Evolutionary conservation across 2,797 vertebrate genomes (phyloP).

Genomic region (Vultur gryphus): DNA sequence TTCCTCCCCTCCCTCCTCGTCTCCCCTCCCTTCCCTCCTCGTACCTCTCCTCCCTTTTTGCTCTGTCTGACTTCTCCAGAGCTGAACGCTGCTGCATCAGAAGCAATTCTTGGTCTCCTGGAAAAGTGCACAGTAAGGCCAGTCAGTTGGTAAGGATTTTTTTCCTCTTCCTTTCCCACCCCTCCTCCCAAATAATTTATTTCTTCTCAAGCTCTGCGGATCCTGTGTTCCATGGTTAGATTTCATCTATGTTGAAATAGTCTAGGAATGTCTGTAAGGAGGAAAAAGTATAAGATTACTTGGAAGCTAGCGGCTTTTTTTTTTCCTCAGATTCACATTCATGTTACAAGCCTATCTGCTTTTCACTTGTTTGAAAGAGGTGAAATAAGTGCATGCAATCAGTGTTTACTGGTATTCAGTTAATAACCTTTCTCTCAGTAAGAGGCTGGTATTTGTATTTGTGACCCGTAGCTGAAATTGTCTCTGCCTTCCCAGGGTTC

Average conservation of each 20-base stretch:
- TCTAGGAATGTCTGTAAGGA: neutral
- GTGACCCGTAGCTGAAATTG: neutral
- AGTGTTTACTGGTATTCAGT: neutral
- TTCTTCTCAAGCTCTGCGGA: neutral
- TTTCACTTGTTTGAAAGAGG: neutral
- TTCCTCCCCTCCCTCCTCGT: neutral
- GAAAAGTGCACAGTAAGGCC: slow-evolving; percentile 49
- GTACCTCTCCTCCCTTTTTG: neutral
- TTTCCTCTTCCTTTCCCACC: neutral
- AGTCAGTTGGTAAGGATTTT: slow-evolving; percentile 49
- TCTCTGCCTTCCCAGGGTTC: neutral
- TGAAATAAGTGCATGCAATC: neutral
- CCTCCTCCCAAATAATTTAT: neutral
- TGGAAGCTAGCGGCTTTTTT: neutral
- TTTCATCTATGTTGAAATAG: neutral
- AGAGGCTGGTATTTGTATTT: neutral
- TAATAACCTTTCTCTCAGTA: neutral
- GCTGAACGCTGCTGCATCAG: slow-evolving; percentile 42
- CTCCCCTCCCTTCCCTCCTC: neutral
- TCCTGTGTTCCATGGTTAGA: neutral
- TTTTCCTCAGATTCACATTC: neutral
- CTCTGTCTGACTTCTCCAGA: neutral
- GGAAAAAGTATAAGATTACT: neutral
- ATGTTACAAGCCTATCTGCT: neutral
- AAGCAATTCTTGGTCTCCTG: slow-evolving; percentile 51